phyloP scores from a whole-genome alignment of 2,113 vertebrate species.

The Psammodynastes pulverulentus region DNA sequence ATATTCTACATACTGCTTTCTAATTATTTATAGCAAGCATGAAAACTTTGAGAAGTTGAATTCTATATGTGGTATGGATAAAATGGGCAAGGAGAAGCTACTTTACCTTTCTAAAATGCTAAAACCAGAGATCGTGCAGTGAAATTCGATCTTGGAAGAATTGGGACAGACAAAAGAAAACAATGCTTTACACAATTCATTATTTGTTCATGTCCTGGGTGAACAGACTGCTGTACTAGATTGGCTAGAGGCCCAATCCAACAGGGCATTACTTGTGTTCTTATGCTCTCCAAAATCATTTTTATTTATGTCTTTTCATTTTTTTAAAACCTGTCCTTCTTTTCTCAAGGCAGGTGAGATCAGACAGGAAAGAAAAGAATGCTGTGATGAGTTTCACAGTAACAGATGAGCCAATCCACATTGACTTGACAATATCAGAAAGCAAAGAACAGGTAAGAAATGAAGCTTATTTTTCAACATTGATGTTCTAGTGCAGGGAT shows the following conservation, averaged over 20 bases:
- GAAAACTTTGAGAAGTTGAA: neutral
- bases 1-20: constrained; percentile 21
- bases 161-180: neutral
- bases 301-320: neutral
- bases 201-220: neutral
- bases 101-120: neutral
- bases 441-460: constrained; percentile 87
- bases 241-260: neutral
- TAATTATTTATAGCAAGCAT: neutral
- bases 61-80: neutral
- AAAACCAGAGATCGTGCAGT: neutral
- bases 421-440: constrained; percentile 85
- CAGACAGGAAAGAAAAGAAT: constrained; percentile 90
- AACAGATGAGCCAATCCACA: constrained; percentile 86
- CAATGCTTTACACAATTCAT: neutral
- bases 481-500: constrained; percentile 15
- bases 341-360: constrained; percentile 88
- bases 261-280: neutral
- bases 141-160: neutral
- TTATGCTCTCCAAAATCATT: neutral
- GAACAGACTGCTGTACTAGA: neutral
- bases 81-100: neutral
- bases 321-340: constrained; percentile 13
- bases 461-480: neutral
- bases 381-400: constrained; percentile 92